Base-by-base conservation (phyloP, 2,113 vertebrate species). In the Nansenia antarctica region DNA sequence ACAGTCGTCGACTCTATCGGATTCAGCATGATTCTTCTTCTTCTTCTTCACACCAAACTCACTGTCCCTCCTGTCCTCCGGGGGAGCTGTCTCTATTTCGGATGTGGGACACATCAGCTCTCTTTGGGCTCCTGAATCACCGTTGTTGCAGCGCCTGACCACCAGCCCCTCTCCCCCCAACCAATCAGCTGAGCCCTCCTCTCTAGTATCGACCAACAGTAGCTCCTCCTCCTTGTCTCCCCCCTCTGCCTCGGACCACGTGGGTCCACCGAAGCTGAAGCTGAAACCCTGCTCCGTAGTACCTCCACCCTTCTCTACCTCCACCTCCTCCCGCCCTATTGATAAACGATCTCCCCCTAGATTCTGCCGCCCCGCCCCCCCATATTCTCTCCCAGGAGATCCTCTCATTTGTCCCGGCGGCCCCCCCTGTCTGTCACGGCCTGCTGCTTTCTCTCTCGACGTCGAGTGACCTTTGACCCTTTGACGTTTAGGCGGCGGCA, bases 361-460 rank as follows among this genome's bases (percentile, higher is more conserved):
- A 49, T 49, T 29, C 2, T 20, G 35, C 1, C 8, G 26, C 1
- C 49, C 47, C n/a, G 35, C 29, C 18, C 9, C 3, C 4, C 8
- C 34, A 35, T 73, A 37, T 7, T 60, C 2, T 5, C 2, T 31
- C 55, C 9, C 2, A 22, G 31, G 2, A n/a, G n/a, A n/a, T n/a
- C 35, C 32, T 62, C 1, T 67, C 59, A 47, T 62, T 8, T 1
- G 34, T 0, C 15, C 65, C 3, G 6, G 20, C 1, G n/a, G n/a
- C n/a, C n/a, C n/a, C n/a, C 42, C 31, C 67, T 47, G 3, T 61
- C 61, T 11, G 67, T 66, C 35, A 68, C 6, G 65, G 52, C 45
- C 1, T 3, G 30, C 65, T 3, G 30, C 65, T 3, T 54, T 55
- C 22, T 55, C 63, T n/a, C n/a, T n/a, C n/a, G n/a, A n/a, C n/a